A percentile compares a stretch with the other conserved stretches of the same genome.
Evolutionary conservation across 1,140 invertebrate species (phyloP).

Genomic region (Grapholita molesta): DNA sequence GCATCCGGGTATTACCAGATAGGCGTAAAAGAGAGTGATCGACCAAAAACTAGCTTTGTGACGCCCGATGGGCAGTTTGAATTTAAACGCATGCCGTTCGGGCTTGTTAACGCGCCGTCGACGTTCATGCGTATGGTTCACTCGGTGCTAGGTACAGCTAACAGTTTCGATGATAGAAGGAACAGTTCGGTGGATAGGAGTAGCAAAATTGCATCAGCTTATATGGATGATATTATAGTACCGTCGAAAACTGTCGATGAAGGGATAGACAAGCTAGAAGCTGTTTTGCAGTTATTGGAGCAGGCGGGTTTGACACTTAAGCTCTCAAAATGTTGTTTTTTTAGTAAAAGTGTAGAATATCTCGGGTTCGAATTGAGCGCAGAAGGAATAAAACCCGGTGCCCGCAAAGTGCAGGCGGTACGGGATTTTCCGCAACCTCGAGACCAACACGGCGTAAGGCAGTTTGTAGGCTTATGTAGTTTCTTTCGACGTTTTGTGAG

Average conservation of each 20-base stretch:
- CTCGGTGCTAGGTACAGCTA: slow-evolving; percentile 26
- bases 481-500: background rate
- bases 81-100: slow-evolving; percentile 46
- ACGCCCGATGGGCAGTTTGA: slow-evolving; percentile 10
- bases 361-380: background rate
- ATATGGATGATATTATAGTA: slow-evolving; percentile 67
- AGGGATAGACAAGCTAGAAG: slow-evolving; percentile 39
- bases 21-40: slow-evolving; percentile 10
- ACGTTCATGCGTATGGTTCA: slow-evolving; percentile 53
- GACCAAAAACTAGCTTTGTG: background rate
- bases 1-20: slow-evolving; percentile 24
- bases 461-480: slow-evolving; percentile 2
- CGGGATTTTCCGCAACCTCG: background rate
- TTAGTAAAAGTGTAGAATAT: background rate
- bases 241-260: slow-evolving; percentile 43
- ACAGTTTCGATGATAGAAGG: background rate
- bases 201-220: slow-evolving; percentile 41
- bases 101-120: slow-evolving; percentile 48
- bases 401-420: background rate
- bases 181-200: background rate
- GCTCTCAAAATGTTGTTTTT: background rate
- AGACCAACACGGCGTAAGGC: background rate
- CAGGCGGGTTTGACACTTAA: slow-evolving; percentile 33
- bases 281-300: slow-evolving; percentile 29
- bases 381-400: background rate